Percentiles rank a stretch among this genome's conserved stretches.
phyloP scores from a whole-genome alignment of 2,888 invertebrate species.

The Listrodromus nycthemerus region DNA sequence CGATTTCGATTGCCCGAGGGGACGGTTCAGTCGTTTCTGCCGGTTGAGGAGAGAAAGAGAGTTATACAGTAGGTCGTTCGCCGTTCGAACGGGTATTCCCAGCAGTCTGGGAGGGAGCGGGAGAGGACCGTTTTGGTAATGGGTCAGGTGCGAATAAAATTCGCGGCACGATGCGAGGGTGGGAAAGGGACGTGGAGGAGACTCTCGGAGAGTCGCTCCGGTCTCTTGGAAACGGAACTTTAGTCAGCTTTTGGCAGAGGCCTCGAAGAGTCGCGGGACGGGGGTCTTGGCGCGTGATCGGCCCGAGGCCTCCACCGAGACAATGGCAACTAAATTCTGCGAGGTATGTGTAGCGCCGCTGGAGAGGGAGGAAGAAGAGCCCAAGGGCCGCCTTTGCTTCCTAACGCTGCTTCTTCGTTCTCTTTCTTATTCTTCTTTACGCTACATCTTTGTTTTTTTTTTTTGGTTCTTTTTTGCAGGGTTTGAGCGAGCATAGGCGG shows the following conservation, averaged over 20 bases:
- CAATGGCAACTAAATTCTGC: constrained; percentile 82
- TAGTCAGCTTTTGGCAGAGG: constrained; percentile 82
- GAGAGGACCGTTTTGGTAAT: constrained; percentile 64
- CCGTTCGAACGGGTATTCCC: constrained; percentile 49
- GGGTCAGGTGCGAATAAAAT: constrained; percentile 76
- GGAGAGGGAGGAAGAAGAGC: constrained; percentile 45
- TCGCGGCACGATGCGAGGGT: constrained; percentile 71
- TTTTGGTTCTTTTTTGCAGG: constrained; percentile 35
- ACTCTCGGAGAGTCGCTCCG: constrained; percentile 11
- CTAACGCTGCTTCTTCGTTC: constrained; percentile 36
- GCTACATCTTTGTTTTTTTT: constrained; percentile 36
- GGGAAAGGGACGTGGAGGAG: neutral
- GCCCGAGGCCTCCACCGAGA: constrained; percentile 78
- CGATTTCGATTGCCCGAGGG: constrained; percentile 66
- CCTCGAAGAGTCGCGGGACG: constrained; percentile 62
- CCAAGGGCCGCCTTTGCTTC: constrained; percentile 50
- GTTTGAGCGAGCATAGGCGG: constrained; percentile 26
- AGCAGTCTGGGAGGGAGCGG: constrained; percentile 46
- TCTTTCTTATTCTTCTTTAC: constrained; percentile 27
- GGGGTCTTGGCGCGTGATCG: constrained; percentile 76
- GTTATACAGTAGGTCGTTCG: constrained; percentile 55
- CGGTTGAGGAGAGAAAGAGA: neutral
- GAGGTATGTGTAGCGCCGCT: constrained; percentile 66
- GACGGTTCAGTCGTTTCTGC: constrained; percentile 18
- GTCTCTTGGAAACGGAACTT: constrained; percentile 73